Evolutionary conservation across 2,888 invertebrate genomes (phyloP).

Genomic region (Junonia oenone): DNA sequence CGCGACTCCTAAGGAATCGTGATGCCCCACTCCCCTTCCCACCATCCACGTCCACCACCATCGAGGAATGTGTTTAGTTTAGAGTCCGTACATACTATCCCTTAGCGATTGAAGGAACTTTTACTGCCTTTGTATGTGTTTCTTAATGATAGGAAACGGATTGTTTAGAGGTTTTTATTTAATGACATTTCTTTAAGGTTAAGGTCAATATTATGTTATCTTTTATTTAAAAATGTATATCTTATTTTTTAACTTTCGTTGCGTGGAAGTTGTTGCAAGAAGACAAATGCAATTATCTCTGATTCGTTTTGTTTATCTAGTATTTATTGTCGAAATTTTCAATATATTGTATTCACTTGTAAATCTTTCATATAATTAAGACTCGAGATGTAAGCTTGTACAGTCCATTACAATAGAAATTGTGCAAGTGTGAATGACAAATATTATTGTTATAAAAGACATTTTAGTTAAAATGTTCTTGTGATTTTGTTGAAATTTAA

Average conservation of each 20-base stretch:
- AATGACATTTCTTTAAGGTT: slow-evolving; percentile 8
- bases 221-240: slow-evolving; percentile 1
- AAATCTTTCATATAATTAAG: slow-evolving; percentile 17
- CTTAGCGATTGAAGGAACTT: slow-evolving; percentile 6
- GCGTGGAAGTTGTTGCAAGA: background rate
- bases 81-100: background rate
- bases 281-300: background rate
- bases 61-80: slow-evolving; percentile 4
- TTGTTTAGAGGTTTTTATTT: slow-evolving; percentile 23
- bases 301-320: background rate
- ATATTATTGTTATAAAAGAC: background rate
- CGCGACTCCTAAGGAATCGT: background rate
- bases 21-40: background rate
- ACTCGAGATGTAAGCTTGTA: slow-evolving; percentile 2
- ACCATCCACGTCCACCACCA: background rate
- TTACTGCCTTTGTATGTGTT: slow-evolving; percentile 23
- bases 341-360: slow-evolving; percentile 10
- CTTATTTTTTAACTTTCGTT: background rate
- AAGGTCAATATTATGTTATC: slow-evolving; percentile 1
- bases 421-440: background rate
- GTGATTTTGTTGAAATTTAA: background rate
- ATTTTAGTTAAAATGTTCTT: background rate
- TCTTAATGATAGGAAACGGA: slow-evolving; percentile 17
- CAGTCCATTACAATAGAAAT: slow-evolving; percentile 3
- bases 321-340: slow-evolving; percentile 3